Evolutionary conservation across 2,797 vertebrate genomes (phyloP).

Genomic region (Enteromius viviparus): DNA sequence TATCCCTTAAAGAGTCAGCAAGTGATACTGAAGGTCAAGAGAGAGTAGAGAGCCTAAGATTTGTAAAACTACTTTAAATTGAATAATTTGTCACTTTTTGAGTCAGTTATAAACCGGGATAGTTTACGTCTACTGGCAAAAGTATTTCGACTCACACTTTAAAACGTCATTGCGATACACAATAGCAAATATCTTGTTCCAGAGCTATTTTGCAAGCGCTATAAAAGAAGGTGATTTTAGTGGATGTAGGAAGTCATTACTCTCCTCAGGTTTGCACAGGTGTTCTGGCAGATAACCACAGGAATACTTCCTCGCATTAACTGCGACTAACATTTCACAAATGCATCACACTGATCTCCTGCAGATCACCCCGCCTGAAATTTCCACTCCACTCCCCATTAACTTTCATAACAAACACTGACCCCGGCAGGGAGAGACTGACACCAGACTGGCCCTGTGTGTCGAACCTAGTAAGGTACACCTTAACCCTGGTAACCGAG

Average conservation of each 20-base stretch:
- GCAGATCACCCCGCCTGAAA: constrained; percentile 49
- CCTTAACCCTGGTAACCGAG: background rate
- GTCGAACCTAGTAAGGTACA: background rate
- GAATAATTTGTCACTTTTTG: background rate
- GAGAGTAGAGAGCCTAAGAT: background rate
- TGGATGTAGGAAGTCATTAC: background rate
- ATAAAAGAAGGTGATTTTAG: background rate
- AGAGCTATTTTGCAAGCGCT: background rate
- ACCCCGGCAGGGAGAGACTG: background rate
- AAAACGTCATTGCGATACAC: background rate
- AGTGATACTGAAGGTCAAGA: too few species aligned
- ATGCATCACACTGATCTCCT: background rate
- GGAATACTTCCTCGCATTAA: background rate
- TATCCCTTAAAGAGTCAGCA: background rate
- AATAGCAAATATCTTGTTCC: background rate
- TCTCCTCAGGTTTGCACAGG: background rate
- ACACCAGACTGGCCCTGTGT: background rate
- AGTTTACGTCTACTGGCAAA: background rate
- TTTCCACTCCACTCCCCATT: constrained; percentile 54
- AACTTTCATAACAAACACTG: constrained; percentile 57
- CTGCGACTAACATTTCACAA: background rate
- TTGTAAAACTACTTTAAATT: background rate
- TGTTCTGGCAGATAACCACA: background rate
- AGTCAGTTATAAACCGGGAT: background rate
- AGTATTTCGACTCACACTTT: background rate